These are phyloP conservation scores for Gobionotothen gibberifrons DNA, from an alignment of 2,797 vertebrate genomes.

Conservation along the genomic window DNA sequence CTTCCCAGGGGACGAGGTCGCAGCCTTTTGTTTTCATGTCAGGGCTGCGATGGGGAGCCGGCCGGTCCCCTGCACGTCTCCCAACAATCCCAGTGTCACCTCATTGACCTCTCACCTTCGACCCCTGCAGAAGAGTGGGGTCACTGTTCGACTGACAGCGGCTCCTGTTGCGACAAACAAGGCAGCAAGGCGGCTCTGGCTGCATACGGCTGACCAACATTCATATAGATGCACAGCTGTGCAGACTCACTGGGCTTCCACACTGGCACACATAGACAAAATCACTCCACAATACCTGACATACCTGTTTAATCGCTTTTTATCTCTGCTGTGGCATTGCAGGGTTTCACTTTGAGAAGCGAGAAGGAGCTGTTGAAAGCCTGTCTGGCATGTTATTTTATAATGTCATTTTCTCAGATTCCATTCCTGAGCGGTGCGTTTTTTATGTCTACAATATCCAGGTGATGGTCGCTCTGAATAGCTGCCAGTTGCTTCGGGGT, in stretches of 20 bases:
- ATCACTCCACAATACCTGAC: conserved; percentile 50
- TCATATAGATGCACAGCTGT: conserved; percentile 33
- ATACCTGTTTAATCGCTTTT: conserved; percentile 47
- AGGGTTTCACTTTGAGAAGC: conserved; percentile 40
- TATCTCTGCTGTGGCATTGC: conserved; percentile 22
- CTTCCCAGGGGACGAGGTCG: conserved; percentile 44
- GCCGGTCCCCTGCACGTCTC: conserved; percentile 49
- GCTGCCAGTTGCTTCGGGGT: conserved; percentile 41
- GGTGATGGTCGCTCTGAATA: conserved; percentile 57
- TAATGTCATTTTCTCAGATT: conserved; percentile 56
- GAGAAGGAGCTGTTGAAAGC: conserved; percentile 60
- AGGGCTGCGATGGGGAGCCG: conserved; percentile 27
- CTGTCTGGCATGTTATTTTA: conserved; percentile 52
- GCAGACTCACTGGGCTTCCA: conserved; percentile 13
- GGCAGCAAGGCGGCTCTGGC: conserved; percentile 32
- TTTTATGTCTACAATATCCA: conserved; percentile 61
- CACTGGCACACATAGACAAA: conserved; percentile 26
- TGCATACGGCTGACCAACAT: conserved; percentile 21
- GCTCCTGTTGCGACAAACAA: conserved; percentile 74
- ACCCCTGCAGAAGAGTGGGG: conserved; percentile 66
- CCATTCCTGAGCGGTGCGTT: conserved; percentile 38
- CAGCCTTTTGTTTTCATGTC: conserved; percentile 64
- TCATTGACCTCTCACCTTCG: conserved; percentile 71
- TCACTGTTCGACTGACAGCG: conserved; percentile 68
- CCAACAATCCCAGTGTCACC: conserved; percentile 62